phyloP scores from a whole-genome alignment of 2,113 vertebrate species.

The Pomatorhinus ruficollis region DNA sequence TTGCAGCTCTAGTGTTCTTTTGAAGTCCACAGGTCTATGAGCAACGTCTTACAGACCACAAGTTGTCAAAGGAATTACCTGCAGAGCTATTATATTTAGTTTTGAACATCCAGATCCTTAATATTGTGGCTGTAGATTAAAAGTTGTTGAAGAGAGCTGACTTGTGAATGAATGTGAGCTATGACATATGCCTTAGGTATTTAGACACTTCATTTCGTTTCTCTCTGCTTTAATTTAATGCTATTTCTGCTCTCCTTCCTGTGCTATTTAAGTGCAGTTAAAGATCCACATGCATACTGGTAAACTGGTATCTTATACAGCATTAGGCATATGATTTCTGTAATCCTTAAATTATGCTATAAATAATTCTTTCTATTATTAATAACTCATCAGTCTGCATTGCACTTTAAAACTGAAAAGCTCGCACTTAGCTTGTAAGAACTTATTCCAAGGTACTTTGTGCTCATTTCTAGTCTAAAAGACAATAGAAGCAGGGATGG shows the following conservation, averaged over 20 bases:
- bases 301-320: neutral
- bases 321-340: neutral
- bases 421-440: neutral
- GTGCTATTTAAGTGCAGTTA: neutral
- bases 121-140: neutral
- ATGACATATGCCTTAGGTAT: neutral
- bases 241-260: neutral
- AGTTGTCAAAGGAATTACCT: conserved; percentile 12
- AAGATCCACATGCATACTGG: neutral
- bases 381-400: neutral
- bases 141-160: neutral
- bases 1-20: neutral
- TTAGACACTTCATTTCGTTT: neutral
- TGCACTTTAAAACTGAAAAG: neutral
- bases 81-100: neutral
- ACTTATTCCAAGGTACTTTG: neutral
- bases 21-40: neutral
- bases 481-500: neutral
- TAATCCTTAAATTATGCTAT: neutral
- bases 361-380: conserved; percentile 33
- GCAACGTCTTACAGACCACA: neutral
- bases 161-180: neutral
- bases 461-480: neutral
- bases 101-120: conserved; percentile 3
- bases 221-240: neutral